These are phyloP conservation scores for Plagodis pulveraria DNA, from an alignment of 2,888 invertebrate genomes.

Conservation along the genomic window DNA sequence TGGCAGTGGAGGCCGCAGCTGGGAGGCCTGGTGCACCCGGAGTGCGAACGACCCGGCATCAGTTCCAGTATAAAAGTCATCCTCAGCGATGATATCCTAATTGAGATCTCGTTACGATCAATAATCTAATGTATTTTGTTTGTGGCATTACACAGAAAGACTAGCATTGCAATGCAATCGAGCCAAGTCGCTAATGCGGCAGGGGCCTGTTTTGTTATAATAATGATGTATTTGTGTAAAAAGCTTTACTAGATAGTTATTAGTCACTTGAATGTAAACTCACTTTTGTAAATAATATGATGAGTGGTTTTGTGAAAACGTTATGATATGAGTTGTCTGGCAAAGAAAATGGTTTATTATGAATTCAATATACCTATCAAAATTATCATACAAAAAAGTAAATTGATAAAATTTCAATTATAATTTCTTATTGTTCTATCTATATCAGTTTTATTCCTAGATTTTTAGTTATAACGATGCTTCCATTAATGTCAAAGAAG, in stretches of 20 bases:
- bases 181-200: slow-evolving; percentile 43
- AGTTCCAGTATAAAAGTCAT: slow-evolving; percentile 76
- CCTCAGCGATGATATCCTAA: slow-evolving; percentile 78
- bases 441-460: slow-evolving; percentile 48
- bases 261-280: slow-evolving; percentile 72
- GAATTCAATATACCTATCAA: slow-evolving; percentile 36
- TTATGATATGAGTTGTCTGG: slow-evolving; percentile 29
- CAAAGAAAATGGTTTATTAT: slow-evolving; percentile 40
- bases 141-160: slow-evolving; percentile 81
- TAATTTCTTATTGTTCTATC: slow-evolving; percentile 16
- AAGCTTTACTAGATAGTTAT: slow-evolving; percentile 80
- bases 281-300: slow-evolving; percentile 75
- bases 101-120: slow-evolving; percentile 83
- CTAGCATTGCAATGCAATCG: slow-evolving; percentile 81
- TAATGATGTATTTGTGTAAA: slow-evolving; percentile 73
- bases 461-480: slow-evolving; percentile 80
- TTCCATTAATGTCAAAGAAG: slow-evolving; percentile 85
- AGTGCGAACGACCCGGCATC: slow-evolving; percentile 47
- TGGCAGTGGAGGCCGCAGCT: slow-evolving; percentile 31
- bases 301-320: slow-evolving; percentile 63
- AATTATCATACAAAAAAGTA: slow-evolving; percentile 10
- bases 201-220: slow-evolving; percentile 73
- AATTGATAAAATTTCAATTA: no score
- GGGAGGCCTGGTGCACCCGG: slow-evolving; percentile 41
- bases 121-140: slow-evolving; percentile 75